Evolutionary conservation across 2,797 vertebrate species (phyloP).

Genomic region (Phylloscopus collybita): DNA sequence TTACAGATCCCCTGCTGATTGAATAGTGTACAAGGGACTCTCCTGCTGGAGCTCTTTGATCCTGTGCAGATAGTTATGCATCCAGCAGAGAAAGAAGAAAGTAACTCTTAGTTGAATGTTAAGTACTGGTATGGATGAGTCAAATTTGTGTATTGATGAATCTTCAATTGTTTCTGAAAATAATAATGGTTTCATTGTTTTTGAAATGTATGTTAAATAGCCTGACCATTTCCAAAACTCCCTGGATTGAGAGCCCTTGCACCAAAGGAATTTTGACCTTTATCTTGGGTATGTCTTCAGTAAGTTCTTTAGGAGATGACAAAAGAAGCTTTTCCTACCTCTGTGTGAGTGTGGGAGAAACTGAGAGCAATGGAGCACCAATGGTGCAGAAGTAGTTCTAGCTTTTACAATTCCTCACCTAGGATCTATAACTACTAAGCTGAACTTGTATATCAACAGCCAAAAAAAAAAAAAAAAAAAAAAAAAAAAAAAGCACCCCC

Average conservation of each 20-base stretch:
- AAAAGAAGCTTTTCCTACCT: not conserved
- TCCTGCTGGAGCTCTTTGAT: not conserved
- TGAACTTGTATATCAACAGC: not conserved
- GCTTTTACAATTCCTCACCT: not conserved
- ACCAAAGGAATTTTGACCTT: not conserved
- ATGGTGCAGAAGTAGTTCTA: not conserved
- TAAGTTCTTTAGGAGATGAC: not conserved
- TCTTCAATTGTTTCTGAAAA: not conserved
- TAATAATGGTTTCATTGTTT: not conserved
- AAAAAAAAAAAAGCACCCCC: too few relatives aligned
- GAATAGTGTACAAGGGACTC: accelerated
- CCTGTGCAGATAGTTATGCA: not conserved
- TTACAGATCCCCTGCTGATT: not conserved
- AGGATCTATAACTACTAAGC: not conserved
- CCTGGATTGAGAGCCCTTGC: not conserved
- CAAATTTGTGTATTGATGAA: not conserved
- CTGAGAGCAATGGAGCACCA: not conserved
- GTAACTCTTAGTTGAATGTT: not conserved
- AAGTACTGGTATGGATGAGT: not conserved
- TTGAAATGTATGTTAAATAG: not conserved
- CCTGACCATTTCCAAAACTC: not conserved
- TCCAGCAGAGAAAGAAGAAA: not conserved
- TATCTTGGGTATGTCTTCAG: not conserved
- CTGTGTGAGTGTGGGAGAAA: not conserved
- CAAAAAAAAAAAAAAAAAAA: not conserved